Evolutionary conservation across 2,113 vertebrate genomes (phyloP).

Genomic region (Dolichallabes microphthalmus): DNA sequence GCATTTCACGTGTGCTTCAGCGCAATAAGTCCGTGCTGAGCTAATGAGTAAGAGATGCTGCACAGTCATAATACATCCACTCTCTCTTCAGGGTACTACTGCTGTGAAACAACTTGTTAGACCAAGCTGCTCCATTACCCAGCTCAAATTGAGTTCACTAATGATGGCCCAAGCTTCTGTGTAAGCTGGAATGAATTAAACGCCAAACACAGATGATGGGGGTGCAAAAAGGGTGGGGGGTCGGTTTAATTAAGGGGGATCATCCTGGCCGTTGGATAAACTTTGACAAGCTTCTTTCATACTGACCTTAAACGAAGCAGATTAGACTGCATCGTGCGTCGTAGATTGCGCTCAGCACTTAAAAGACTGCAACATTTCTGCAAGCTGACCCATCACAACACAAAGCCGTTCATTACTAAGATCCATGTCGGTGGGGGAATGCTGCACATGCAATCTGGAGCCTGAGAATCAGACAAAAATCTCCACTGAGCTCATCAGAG

Average conservation of each 20-base stretch:
- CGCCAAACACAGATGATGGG: constrained; percentile 54
- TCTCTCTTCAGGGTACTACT: constrained; percentile 70
- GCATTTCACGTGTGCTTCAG: constrained; percentile 64
- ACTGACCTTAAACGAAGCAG: constrained; percentile 35
- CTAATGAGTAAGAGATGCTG: constrained; percentile 68
- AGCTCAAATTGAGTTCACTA: constrained; percentile 66
- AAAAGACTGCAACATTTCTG: background rate
- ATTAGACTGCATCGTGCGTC: background rate
- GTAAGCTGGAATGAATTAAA: constrained; percentile 60
- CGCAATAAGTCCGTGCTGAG: constrained; percentile 67
- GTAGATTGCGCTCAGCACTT: background rate
- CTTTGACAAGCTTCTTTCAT: constrained; percentile 29
- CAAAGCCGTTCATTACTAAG: background rate
- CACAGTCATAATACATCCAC: constrained; percentile 63
- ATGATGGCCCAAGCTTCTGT: constrained; percentile 59
- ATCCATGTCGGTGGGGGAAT: background rate
- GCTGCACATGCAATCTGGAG: background rate
- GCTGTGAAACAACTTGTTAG: constrained; percentile 69
- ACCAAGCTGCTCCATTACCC: constrained; percentile 73
- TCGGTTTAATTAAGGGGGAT: constrained; percentile 34
- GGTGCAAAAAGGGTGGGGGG: constrained; percentile 2
- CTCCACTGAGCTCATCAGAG: constrained; percentile 32
- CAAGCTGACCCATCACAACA: background rate
- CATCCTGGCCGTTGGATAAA: constrained; percentile 9
- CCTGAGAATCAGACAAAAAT: constrained; percentile 9